Percentiles rank a stretch among this genome's conserved stretches.
Conservation (phyloP, 2,797 vertebrate species). For the Eremophila alpestris region DNA sequence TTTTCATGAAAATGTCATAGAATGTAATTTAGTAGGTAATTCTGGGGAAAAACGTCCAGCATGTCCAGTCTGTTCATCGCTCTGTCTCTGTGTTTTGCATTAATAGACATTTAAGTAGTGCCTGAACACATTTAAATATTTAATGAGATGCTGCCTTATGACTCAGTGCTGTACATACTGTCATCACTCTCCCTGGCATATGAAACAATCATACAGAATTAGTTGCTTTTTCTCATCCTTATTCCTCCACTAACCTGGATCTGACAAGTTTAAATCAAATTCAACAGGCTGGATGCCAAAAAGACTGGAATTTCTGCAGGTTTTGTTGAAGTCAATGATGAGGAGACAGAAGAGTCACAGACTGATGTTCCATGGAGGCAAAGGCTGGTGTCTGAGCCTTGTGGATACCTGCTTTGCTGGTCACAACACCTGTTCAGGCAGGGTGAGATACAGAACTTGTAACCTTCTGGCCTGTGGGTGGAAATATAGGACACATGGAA, state of each 20-base stretch:
- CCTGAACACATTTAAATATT: not conserved
- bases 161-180: no score
- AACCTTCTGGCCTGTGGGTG: not conserved
- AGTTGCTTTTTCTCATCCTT: not conserved
- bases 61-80: not conserved
- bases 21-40: not conserved
- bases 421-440: not conserved
- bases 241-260: not conserved
- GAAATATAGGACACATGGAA: fast-evolving
- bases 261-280: not conserved
- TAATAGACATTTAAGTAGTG: not conserved
- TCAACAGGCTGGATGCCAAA: not conserved
- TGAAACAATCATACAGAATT: not conserved
- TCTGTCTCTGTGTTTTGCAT: not conserved
- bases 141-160: not conserved
- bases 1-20: not conserved
- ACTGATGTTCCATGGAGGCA: fast-evolving
- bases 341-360: not conserved
- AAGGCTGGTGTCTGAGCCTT: not conserved
- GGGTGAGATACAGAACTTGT: fast-evolving
- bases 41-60: not conserved
- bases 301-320: not conserved
- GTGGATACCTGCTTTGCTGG: not conserved
- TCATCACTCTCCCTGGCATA: fast-evolving
- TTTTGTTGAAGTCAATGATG: not conserved